Conservation (phyloP, 2,888 invertebrate genomes). For the Acleris emargana region DNA sequence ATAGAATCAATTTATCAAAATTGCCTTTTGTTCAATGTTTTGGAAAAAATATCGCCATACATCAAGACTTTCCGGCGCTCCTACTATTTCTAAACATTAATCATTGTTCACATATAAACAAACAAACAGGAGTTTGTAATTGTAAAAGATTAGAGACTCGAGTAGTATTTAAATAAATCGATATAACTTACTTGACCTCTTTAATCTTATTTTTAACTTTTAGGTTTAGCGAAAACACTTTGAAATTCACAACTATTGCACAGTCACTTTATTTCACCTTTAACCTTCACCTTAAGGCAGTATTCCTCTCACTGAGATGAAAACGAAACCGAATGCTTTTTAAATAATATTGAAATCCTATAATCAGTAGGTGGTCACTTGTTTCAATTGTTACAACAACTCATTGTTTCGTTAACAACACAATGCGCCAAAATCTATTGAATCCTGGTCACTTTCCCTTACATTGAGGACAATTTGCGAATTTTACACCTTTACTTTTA, state of each 20-base stretch:
- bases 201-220: neutral
- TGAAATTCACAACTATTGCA: conserved; percentile 10
- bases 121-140: no score
- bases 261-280: conserved; percentile 45
- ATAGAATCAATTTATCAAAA: no score
- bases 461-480: conserved; percentile 55
- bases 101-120: no score
- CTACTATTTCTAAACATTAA: no score
- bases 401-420: conserved; percentile 38
- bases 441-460: conserved; percentile 68
- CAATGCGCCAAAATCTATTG: conserved; percentile 41
- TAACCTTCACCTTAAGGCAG: conserved; percentile 59
- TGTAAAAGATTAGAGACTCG: no score
- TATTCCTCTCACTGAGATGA: conserved; percentile 53
- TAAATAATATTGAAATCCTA: conserved; percentile 72
- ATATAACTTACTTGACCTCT: neutral
- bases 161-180: no score
- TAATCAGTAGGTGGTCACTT: conserved; percentile 74
- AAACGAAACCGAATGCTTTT: conserved; percentile 59
- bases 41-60: no score
- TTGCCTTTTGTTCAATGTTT: no score
- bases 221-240: conserved; percentile 1
- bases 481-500: conserved; percentile 68
- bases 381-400: conserved; percentile 47
- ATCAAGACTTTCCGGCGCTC: no score